phyloP scores from a whole-genome alignment of 2,888 invertebrate species.

The Drosophila rubida region DNA sequence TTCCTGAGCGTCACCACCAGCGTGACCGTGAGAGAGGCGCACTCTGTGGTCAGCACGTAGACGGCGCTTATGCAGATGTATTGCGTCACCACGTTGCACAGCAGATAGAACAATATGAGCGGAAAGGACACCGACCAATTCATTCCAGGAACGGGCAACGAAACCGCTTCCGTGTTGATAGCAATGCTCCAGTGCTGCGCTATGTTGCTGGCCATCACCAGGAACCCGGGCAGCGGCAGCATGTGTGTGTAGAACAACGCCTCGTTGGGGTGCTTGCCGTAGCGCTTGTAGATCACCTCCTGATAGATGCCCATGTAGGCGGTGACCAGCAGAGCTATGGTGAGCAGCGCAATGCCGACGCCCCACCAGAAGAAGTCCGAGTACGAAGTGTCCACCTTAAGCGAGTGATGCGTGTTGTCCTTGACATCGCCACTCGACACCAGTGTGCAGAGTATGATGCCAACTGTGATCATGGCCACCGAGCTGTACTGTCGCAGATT shows the following conservation, averaged over 20 bases:
- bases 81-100: slow-evolving; percentile 94
- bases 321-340: slow-evolving; percentile 95
- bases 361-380: slow-evolving; percentile 87
- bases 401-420: slow-evolving; percentile 87
- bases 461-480: slow-evolving; percentile 96
- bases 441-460: slow-evolving; percentile 95
- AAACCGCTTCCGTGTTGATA: slow-evolving; percentile 87
- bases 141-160: slow-evolving; percentile 85
- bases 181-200: slow-evolving; percentile 91
- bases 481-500: slow-evolving; percentile 94
- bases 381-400: slow-evolving; percentile 74
- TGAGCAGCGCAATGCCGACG: slow-evolving; percentile 92
- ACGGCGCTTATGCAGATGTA: slow-evolving; percentile 98
- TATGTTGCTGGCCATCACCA: slow-evolving; percentile 92
- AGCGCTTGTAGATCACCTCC: slow-evolving; percentile 92
- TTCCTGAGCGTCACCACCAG: slow-evolving; percentile 97
- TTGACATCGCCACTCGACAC: slow-evolving; percentile 91
- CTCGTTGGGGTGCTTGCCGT: slow-evolving; percentile 97
- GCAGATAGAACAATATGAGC: slow-evolving; percentile 90
- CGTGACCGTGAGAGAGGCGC: slow-evolving; percentile 96
- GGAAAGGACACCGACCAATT: slow-evolving; percentile 86
- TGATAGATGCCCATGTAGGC: slow-evolving; percentile 98
- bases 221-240: slow-evolving; percentile 95
- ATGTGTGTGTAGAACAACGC: slow-evolving; percentile 95
- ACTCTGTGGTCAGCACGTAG: slow-evolving; percentile 96